phyloP scores from a whole-genome alignment of 2,888 invertebrate genomes.

The Pristionchus fissidentatus region DNA sequence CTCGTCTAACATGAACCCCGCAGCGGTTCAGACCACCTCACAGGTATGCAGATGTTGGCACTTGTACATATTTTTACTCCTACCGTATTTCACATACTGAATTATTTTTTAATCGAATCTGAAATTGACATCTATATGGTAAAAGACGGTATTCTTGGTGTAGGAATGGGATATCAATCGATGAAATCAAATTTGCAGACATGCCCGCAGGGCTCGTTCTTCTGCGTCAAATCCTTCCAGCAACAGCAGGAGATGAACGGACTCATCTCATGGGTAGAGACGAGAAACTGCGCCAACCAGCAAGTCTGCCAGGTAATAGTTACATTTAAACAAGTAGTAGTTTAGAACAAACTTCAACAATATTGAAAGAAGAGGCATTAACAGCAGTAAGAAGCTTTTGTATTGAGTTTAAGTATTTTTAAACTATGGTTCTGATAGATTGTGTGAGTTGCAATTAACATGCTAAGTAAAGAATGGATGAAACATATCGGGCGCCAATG shows the following conservation, averaged over 20 bases:
- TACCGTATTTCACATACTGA: not conserved
- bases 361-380: too few relatives aligned
- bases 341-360: not conserved
- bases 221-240: slow-evolving; percentile 59
- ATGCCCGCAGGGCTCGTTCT: slow-evolving; percentile 58
- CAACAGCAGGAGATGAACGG: slow-evolving; percentile 57
- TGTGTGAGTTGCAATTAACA: too few relatives aligned
- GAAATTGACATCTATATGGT: not conserved
- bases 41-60: not conserved
- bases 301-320: slow-evolving; percentile 57
- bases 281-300: slow-evolving; percentile 57
- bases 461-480: too few relatives aligned
- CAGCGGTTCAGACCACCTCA: slow-evolving; percentile 5
- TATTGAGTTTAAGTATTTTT: too few relatives aligned
- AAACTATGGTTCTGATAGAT: too few relatives aligned
- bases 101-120: not conserved
- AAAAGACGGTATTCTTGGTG: not conserved
- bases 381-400: too few relatives aligned
- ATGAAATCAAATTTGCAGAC: too few relatives aligned
- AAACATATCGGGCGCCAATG: too few relatives aligned
- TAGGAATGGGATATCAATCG: too few relatives aligned
- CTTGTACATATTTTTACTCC: too few relatives aligned
- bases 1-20: slow-evolving; percentile 29
- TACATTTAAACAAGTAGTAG: too few relatives aligned
- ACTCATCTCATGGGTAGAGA: slow-evolving; percentile 55